Evolutionary conservation across 2,888 invertebrate genomes (phyloP), one percentile per base, ranked within the genome.

Genomic region (Xestoiulus laeticollis): DNA sequence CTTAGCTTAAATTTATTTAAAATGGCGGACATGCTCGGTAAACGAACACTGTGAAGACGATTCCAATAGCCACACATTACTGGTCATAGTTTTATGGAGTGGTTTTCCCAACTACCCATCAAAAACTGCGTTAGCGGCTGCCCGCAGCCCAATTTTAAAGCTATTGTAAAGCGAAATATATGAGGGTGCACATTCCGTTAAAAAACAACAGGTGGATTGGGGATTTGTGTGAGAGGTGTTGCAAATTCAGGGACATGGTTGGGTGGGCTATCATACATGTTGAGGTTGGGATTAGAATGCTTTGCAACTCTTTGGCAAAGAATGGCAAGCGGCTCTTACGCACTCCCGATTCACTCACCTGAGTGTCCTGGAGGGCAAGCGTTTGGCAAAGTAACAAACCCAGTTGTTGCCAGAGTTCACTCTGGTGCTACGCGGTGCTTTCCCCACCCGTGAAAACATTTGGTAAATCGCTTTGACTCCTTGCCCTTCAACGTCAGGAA

Each of bases 361-460:
- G n/a, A 59, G 53, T 6, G 6, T 59, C n/a, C 53, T n/a, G 53
- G 53, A 59, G 53, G 53, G 12, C 8, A 10, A 3, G 53, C n/a
- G 53, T 59, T 1, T 59, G 5, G 53, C 6, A n/a, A 59, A 59
- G 53, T 16, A n/a, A 59, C n/a, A n/a, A 59, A 59, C 53, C 53
- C 53, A 2, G n/a, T 1, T 2, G 53, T 53, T 22, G 82, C 30
- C n/a, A n/a, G n/a, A n/a, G 16, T 44, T 85, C 85, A 96, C 91
- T 96, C 96, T 1, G 95, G 95, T 44, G 96, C 95, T 89, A 94
- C 94, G 92, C 97, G 98, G 92, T 98, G 97, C 90, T 94, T 94
- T 89, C 97, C 96, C 99, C 99, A 99, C 88, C 98, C 99, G 92
- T 99, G 99, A 94, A 99, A 99, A 93, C 99, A 99, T 93, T 98